Base-by-base conservation (phyloP, 35 echinoderm and acorn worm species). In the Lytechinus pictus region DNA sequence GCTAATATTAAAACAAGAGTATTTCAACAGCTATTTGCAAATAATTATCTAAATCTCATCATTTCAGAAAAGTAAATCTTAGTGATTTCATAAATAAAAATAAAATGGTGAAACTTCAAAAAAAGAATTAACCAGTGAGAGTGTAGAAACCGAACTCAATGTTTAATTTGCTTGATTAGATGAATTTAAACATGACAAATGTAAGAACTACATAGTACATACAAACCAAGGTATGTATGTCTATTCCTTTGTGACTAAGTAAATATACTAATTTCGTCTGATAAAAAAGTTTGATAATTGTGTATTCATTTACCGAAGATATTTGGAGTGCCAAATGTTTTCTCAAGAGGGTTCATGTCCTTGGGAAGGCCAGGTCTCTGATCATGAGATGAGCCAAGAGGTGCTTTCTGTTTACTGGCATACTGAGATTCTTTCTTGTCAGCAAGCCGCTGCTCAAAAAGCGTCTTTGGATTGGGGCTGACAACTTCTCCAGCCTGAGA, bases 401-500 rank as follows among this genome's bases (percentile, higher is more conserved):
- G 98, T 14, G 97, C 98, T 79, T 97, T 98, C 95, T 98, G 96
- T 86, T 99, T 99, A 86, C 94, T 99, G 29, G 97, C 97, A 95
- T 98, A 99, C 9, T 96, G 61, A 7, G 96, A 90, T 60, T 99
- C 98, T 57, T 97, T 99, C 89, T 98, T 97, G 33, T 99, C 98
- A n/a, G 94, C 91, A 9, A 98, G 86, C 16, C 96, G 94, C 86
- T 99, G 98, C 12, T 97, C 89, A 92, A 98, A 99, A n/a, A 97
- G 91, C 61, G 97, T 96, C 92, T 99, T 99, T 44, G 95, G 97
- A 1, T 97, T 87, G 66, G 97, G 97, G 95, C 98, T 99, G 27
- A 96, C 97, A 27, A 99, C 94, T 3, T 97, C 95, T 21, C 97
- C 98, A 96, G 98, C 97, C 98, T 99, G 58, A 11, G 53, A 96